Conservation (phyloP, 2,113 vertebrate species). For the Peromyscus maniculatus region DNA sequence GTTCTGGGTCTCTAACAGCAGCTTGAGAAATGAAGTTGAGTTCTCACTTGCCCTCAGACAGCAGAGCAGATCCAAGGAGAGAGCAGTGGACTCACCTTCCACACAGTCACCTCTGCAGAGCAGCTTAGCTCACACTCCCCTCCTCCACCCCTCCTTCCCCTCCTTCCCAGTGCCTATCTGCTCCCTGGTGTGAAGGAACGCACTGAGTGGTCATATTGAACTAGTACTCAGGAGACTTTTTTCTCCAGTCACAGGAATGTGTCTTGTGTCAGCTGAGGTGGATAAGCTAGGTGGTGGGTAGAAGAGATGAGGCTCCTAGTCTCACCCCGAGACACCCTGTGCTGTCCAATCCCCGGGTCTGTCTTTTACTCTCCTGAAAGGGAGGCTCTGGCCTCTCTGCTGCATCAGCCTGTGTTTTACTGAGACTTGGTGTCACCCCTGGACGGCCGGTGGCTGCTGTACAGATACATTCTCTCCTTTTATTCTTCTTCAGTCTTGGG, state of each 20-base stretch:
- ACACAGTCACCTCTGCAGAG: neutral
- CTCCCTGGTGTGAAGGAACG: neutral
- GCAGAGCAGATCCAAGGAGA: neutral
- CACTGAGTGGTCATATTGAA: neutral
- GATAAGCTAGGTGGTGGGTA: neutral
- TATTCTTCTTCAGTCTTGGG: neutral
- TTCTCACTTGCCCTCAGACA: neutral
- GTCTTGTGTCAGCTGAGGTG: neutral
- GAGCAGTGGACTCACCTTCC: no score
- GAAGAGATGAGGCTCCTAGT: neutral
- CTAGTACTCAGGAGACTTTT: neutral
- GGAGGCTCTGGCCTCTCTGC: neutral
- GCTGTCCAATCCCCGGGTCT: neutral
- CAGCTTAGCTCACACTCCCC: neutral
- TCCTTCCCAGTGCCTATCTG: neutral
- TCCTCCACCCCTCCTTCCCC: neutral
- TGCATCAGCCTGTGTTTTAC: neutral
- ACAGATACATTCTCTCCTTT: no score
- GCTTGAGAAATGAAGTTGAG: neutral
- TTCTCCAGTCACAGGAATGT: no score
- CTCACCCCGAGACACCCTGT: neutral
- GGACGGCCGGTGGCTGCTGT: neutral
- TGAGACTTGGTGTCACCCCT: neutral
- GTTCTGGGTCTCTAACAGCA: neutral
- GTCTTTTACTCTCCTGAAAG: neutral